phyloP scores from a whole-genome alignment of 2,113 vertebrate genomes.

The Chroicocephalus ridibundus region DNA sequence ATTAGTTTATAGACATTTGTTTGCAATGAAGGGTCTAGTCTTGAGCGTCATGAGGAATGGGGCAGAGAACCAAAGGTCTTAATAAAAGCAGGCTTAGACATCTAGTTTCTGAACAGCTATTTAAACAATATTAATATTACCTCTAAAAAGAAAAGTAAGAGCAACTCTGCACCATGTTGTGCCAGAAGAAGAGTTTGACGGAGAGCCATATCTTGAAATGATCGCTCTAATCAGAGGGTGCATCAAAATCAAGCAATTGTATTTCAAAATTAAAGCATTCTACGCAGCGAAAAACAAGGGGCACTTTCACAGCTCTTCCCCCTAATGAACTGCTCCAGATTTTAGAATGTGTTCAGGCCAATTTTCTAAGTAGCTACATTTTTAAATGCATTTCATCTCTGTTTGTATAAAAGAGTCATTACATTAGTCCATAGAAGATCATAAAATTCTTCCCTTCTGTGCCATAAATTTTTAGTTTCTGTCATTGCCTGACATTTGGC shows the following conservation, averaged over 20 bases:
- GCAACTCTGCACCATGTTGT: background rate
- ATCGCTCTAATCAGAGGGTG: background rate
- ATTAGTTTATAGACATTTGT: background rate
- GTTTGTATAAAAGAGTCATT: conserved; percentile 55
- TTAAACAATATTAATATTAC: background rate
- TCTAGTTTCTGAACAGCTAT: background rate
- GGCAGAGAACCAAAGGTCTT: background rate
- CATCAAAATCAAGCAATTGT: background rate
- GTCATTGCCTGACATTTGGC: conserved; percentile 41
- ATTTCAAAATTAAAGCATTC: conserved; percentile 2
- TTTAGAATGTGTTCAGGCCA: conserved; percentile 13
- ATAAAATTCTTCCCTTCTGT: conserved; percentile 50
- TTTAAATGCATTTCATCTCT: conserved; percentile 39
- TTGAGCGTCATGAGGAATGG: background rate
- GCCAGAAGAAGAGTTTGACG: background rate
- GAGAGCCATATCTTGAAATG: background rate
- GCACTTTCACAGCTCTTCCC: conserved; percentile 1
- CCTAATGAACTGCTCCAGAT: conserved; percentile 12
- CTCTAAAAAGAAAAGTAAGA: background rate
- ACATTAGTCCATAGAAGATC: conserved; percentile 34
- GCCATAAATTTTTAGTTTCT: conserved; percentile 42
- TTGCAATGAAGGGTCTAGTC: background rate
- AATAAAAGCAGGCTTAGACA: background rate
- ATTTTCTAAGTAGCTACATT: conserved; percentile 38
- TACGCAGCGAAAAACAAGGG: background rate